phyloP scores from a whole-genome alignment of 2,797 vertebrate genomes.

The Labeo calbasu region DNA sequence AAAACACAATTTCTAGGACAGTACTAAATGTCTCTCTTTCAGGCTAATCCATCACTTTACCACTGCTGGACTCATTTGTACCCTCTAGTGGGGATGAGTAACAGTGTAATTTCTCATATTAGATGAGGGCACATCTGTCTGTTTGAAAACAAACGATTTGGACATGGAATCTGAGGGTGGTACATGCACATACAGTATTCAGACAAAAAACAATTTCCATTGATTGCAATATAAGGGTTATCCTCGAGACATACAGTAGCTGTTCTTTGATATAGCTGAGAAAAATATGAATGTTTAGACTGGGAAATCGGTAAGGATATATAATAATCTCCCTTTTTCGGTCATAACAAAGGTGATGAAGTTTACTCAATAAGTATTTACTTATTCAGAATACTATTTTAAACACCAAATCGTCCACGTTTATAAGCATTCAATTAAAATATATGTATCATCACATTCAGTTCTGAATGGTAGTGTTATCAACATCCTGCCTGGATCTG shows the following conservation, averaged over 20 bases:
- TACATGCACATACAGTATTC: slow-evolving; percentile 19
- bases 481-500: not conserved
- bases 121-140: slow-evolving; percentile 21
- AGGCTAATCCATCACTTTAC: slow-evolving; percentile 42
- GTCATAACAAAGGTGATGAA: not conserved
- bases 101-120: slow-evolving; percentile 39
- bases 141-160: slow-evolving; percentile 41
- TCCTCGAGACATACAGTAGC: not conserved
- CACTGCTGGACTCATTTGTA: slow-evolving; percentile 41
- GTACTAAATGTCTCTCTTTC: slow-evolving; percentile 33
- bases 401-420: not conserved
- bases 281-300: not conserved
- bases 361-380: not conserved
- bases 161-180: slow-evolving; percentile 19
- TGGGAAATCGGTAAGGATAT: not conserved
- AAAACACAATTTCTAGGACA: slow-evolving; percentile 35
- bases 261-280: not conserved
- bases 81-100: slow-evolving; percentile 50
- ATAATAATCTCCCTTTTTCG: not conserved
- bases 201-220: slow-evolving; percentile 11
- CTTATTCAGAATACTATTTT: not conserved
- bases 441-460: not conserved
- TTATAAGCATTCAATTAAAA: not conserved
- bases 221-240: not conserved
- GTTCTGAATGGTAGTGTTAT: not conserved